These are phyloP conservation scores for Mycteria americana DNA, from an alignment of 2,797 vertebrate species.

Conservation along the genomic window DNA sequence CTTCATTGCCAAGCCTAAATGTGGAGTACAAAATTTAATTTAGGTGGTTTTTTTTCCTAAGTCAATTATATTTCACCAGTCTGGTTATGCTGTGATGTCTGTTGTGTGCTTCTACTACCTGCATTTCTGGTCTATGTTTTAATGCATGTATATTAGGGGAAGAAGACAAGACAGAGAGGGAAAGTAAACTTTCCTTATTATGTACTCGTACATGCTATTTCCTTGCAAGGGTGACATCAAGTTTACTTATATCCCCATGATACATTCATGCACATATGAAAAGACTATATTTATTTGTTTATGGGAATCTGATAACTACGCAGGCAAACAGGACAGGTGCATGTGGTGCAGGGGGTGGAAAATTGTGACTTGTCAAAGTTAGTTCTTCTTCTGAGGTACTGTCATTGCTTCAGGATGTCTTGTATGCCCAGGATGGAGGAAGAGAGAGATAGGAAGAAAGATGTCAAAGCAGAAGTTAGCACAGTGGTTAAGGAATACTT, in stretches of 20 bases:
- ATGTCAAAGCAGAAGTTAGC: not conserved
- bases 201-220: accelerated
- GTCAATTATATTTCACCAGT: not conserved
- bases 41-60: not conserved
- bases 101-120: not conserved
- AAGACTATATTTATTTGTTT: not conserved
- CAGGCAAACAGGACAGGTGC: not conserved
- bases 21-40: not conserved
- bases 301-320: not conserved
- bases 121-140: not conserved
- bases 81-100: not conserved
- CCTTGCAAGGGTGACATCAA: not conserved
- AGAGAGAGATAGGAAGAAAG: not conserved
- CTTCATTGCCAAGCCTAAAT: not conserved
- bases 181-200: not conserved
- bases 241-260: not conserved
- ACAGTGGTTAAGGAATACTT: not conserved
- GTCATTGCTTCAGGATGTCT: not conserved
- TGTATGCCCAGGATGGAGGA: not conserved
- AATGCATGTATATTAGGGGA: not conserved
- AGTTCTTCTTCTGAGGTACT: not conserved
- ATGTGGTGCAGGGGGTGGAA: not conserved
- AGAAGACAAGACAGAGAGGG: not conserved
- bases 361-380: not conserved
- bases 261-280: not conserved